A percentile compares a stretch with the other conserved stretches of the same genome.
Evolutionary conservation across 92 coral and sea anemone species (phyloP).

Genomic region (Siderastrea radians): DNA sequence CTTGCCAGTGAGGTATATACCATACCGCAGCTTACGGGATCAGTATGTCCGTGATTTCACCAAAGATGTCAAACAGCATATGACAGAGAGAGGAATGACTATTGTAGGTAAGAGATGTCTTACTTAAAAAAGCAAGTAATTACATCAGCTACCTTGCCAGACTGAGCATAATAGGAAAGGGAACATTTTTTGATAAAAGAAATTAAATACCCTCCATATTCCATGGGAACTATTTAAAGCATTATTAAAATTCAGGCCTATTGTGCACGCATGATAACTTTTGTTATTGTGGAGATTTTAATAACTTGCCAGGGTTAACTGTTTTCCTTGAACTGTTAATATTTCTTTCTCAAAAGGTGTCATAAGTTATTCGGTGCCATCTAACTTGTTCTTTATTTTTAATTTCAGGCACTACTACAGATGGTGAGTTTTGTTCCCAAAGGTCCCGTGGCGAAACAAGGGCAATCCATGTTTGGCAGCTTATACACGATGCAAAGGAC

Average conservation of each 20-base stretch:
- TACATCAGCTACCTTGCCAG: not conserved
- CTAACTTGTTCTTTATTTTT: not conserved
- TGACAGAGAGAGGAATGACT: conserved; percentile 27
- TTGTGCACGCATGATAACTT: too few relatives aligned
- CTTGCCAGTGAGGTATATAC: conserved; percentile 53
- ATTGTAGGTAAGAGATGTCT: too few relatives aligned
- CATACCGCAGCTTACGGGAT: conserved; percentile 45
- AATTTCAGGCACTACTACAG: conserved; percentile 42
- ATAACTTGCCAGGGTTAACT: too few relatives aligned
- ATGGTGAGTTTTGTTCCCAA: conserved; percentile 57
- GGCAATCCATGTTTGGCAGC: conserved; percentile 51
- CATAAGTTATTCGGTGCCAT: not conserved
- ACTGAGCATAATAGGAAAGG: too few relatives aligned
- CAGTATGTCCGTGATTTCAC: conserved; percentile 45
- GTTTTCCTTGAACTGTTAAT: too few relatives aligned
- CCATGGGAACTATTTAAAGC: too few relatives aligned
- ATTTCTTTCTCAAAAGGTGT: not conserved
- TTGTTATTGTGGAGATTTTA: too few relatives aligned
- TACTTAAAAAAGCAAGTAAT: too few relatives aligned
- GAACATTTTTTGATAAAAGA: too few relatives aligned
- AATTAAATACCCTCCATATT: too few relatives aligned
- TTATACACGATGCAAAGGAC: conserved; percentile 36
- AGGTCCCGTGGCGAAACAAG: conserved; percentile 40
- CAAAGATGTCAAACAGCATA: conserved; percentile 35
- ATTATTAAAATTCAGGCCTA: too few relatives aligned